phyloP scores from a whole-genome alignment of 2,888 invertebrate genomes.

The Ischnura elegans region DNA sequence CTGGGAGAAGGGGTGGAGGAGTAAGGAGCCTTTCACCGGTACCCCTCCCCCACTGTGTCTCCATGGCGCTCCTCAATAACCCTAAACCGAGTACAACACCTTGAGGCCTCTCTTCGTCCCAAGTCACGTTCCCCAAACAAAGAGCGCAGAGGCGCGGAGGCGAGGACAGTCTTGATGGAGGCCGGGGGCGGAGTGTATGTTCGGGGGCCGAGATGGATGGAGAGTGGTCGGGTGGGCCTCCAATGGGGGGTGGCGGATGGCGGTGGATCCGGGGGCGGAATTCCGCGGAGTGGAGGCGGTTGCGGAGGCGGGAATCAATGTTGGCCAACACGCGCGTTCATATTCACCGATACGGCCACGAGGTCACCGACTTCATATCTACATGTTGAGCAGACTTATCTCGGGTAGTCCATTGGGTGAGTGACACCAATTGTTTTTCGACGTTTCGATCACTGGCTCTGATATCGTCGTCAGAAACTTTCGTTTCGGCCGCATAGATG shows the following conservation, averaged over 20 bases:
- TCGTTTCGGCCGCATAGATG: no score
- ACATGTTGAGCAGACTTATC: no score
- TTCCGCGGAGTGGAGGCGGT: not conserved
- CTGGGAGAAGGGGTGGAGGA: no score
- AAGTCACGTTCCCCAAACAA: slow-evolving; percentile 67
- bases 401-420: no score
- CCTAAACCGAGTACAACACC: slow-evolving; percentile 44
- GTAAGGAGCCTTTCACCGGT: no score
- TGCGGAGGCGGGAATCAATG: no score
- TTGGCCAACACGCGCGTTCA: no score
- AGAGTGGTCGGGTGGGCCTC: not conserved
- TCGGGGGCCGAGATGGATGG: not conserved
- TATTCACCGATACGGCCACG: no score
- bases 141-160: not conserved
- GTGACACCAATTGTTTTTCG: no score
- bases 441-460: no score
- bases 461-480: no score
- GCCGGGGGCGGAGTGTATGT: not conserved
- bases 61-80: slow-evolving; percentile 15
- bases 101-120: slow-evolving; percentile 4
- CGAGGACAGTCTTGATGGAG: slow-evolving; percentile 15
- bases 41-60: not conserved
- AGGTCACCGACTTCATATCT: no score
- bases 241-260: not conserved
- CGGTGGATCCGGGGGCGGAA: not conserved